Evolutionary conservation across 2,797 vertebrate species (phyloP), one percentile per base, ranked within the genome.

Genomic region (Spinus pinus): DNA sequence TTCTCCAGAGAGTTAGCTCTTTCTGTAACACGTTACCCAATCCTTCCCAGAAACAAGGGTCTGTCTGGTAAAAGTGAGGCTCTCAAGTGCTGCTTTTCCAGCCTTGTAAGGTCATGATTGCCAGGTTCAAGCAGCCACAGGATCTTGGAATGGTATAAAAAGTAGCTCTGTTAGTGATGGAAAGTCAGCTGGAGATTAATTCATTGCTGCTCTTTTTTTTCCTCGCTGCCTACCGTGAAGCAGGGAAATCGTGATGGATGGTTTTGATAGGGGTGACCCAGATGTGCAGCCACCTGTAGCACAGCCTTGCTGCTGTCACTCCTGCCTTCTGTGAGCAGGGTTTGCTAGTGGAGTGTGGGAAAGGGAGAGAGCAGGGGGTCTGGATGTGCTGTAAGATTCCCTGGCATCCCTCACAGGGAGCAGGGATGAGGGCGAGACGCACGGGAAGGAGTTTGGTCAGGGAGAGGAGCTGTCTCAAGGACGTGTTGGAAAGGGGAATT

Each of bases 291-390:
- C 35, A 28, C 35, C 44, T 35, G 2, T 12, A 28, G 24, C 46
- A 24, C 7, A 1, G 9, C 23, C 28, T 35, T 9, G 1, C 2
- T 49, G 30, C 46, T 44, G 21, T 2, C 1, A 0, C n/a, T 49
- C 27, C 35, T 7, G 9, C n/a, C 41, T 47, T 20, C 24, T 50
- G 39, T 8, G 7, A n/a, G 54, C 35, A 31, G 61, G 27, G 10
- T 10, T 18, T 35, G 27, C 14, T 22, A 42, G 46, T 54, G 74
- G 65, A 64, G 39, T 8, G 27, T 24, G 46, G 64, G 25, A 65
- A 56, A 11, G 56, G 44, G 46, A 28, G 7, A 10, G 57, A 60
- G 42, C n/a, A 10, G 44, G 23, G 22, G 17, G 4, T 47, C 33
- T 44, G 39, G 22, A 6, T 7, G 24, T 11, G 5, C 35, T n/a